These are phyloP conservation scores for Lophochroa leadbeateri DNA, from an alignment of 2,113 vertebrate species.

Conservation along the genomic window DNA sequence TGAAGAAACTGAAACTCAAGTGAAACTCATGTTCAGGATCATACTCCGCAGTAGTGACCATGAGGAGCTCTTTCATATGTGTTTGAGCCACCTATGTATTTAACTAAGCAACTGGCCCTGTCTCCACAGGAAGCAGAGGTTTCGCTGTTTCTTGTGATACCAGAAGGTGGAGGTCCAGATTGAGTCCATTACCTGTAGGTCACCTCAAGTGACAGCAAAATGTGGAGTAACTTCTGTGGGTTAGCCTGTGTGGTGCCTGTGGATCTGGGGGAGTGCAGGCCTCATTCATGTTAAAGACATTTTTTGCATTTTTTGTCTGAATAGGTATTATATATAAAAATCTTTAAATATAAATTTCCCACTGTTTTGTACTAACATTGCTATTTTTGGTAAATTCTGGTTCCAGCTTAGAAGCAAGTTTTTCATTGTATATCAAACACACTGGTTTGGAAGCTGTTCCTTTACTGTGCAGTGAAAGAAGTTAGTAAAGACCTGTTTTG, in stretches of 20 bases:
- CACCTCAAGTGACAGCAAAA: background rate
- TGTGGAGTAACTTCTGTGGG: rapidly evolving
- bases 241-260: background rate
- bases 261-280: background rate
- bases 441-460: background rate
- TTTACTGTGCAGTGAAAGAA: background rate
- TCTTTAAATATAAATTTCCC: background rate
- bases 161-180: background rate
- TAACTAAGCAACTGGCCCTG: rapidly evolving
- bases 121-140: background rate
- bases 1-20: background rate
- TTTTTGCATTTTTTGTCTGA: background rate
- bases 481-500: background rate
- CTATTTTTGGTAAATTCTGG: background rate
- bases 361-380: background rate
- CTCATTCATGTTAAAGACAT: background rate
- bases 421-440: rapidly evolving
- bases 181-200: rapidly evolving
- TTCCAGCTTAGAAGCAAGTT: background rate
- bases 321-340: background rate
- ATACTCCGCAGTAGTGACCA: background rate
- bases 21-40: background rate
- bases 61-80: background rate
- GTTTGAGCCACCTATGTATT: background rate
- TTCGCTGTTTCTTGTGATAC: background rate